A percentile compares a stretch with the other conserved stretches of the same genome.
phyloP scores from a whole-genome alignment of 2,797 vertebrate genomes.

The Liasis olivaceus region DNA sequence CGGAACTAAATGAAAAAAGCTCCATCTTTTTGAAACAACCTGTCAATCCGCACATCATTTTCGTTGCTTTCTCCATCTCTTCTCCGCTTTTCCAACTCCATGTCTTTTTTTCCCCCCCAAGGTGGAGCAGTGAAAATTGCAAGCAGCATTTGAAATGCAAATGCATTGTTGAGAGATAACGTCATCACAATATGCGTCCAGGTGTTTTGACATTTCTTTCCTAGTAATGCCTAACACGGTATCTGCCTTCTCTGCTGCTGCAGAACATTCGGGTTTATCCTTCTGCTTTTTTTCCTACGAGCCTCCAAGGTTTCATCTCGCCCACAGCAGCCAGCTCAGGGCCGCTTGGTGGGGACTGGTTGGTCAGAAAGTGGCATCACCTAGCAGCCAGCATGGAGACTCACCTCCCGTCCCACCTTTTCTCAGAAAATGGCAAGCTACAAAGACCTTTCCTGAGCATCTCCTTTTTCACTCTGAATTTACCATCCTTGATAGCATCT shows the following conservation, averaged over 20 bases:
- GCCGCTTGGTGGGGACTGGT: neutral
- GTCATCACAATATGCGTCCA: no score
- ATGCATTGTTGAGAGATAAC: neutral
- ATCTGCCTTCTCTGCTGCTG: neutral
- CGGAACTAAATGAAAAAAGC: neutral
- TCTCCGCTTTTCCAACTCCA: neutral
- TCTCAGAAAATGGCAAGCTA: neutral
- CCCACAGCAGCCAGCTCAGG: no score
- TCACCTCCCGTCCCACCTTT: neutral
- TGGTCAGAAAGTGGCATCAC: neutral
- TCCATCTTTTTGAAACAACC: neutral
- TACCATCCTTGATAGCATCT: neutral
- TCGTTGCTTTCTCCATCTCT: fast-evolving
- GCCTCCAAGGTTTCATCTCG: neutral
- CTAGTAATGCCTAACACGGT: neutral
- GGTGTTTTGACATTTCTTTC: neutral
- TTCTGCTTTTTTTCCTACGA: neutral
- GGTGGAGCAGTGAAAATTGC: neutral
- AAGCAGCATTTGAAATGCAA: neutral
- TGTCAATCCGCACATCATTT: neutral
- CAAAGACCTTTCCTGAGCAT: neutral
- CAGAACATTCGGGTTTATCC: neutral
- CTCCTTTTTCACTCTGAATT: neutral
- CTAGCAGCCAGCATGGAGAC: neutral
- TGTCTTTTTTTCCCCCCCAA: neutral